phyloP scores from a whole-genome alignment of 2,888 invertebrate species.

The Muschampia plurimacula region DNA sequence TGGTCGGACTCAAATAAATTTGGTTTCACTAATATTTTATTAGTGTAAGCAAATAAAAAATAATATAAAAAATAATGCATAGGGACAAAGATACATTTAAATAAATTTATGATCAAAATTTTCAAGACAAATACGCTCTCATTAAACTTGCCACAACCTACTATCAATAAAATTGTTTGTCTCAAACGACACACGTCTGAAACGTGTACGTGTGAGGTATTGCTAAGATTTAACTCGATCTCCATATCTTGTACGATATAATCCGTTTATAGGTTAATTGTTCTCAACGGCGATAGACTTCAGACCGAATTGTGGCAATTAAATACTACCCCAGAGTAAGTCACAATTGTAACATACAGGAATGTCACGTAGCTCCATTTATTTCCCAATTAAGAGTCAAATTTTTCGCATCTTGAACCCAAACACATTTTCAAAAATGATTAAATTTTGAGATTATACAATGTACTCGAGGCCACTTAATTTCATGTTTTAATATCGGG shows the following conservation, averaged over 20 bases:
- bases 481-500: too few relatives aligned
- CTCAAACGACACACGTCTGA: not conserved
- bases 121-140: too few relatives aligned
- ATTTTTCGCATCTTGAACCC: not conserved
- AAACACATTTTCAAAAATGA: too few relatives aligned
- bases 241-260: slow-evolving; percentile 8
- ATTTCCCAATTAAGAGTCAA: slow-evolving; percentile 20
- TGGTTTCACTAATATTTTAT: too few relatives aligned
- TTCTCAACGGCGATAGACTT: slow-evolving; percentile 25
- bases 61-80: too few relatives aligned
- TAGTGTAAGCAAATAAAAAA: too few relatives aligned
- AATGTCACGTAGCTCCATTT: slow-evolving; percentile 27
- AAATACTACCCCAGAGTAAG: slow-evolving; percentile 25
- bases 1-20: too few relatives aligned
- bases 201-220: not conserved
- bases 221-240: not conserved
- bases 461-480: too few relatives aligned
- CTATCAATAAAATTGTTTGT: not conserved
- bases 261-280: slow-evolving; percentile 31
- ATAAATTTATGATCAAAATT: too few relatives aligned
- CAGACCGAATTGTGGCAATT: slow-evolving; percentile 16
- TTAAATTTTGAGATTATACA: too few relatives aligned
- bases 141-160: not conserved
- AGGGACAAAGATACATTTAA: too few relatives aligned
- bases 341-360: slow-evolving; percentile 16